Conservation (phyloP, 2,797 vertebrate species). For the Thamnophis elegans region DNA sequence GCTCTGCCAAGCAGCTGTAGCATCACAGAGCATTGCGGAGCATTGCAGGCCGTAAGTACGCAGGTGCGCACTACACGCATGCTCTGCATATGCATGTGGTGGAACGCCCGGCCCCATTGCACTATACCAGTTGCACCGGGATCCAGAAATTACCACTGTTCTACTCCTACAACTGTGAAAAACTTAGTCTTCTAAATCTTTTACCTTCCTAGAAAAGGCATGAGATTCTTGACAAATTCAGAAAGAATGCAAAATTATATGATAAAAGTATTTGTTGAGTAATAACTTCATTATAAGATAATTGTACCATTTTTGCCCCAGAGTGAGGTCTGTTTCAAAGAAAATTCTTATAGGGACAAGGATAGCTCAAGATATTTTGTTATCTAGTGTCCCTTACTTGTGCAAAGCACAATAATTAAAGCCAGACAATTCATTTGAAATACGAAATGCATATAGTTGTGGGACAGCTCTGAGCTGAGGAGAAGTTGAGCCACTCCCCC, state of each 20-base stretch:
- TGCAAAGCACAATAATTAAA: neutral
- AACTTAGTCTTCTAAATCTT: neutral
- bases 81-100: no score
- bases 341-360: neutral
- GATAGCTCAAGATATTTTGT: neutral
- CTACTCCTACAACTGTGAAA: no score
- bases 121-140: no score
- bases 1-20: no score
- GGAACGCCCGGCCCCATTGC: no score
- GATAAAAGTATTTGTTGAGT: neutral
- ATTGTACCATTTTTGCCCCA: neutral
- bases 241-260: neutral
- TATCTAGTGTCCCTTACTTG: neutral
- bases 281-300: neutral
- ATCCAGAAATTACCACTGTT: no score
- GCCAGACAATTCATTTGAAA: neutral
- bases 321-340: neutral
- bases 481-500: no score
- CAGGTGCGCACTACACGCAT: no score
- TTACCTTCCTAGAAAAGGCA: neutral
- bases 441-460: neutral
- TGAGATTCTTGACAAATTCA: neutral
- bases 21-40: no score
- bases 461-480: no score
- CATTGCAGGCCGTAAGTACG: no score